Evolutionary conservation across 2,888 invertebrate genomes (phyloP).

Genomic region (Nephrocerus scutellatus): DNA sequence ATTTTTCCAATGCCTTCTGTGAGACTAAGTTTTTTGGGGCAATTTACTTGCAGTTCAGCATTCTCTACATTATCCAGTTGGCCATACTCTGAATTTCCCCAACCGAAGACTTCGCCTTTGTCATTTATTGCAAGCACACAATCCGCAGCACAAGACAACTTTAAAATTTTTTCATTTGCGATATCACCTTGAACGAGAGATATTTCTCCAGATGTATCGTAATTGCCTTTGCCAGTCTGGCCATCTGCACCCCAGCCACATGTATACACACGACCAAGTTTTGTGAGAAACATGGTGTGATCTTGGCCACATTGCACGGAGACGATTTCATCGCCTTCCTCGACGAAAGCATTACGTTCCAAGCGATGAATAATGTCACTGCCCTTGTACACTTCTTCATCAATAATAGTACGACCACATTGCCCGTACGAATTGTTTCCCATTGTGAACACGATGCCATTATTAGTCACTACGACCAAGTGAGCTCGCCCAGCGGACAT

Average conservation of each 20-base stretch:
- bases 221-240: conserved; percentile 78
- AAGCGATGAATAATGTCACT: conserved; percentile 64
- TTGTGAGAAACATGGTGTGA: conserved; percentile 66
- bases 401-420: conserved; percentile 75
- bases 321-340: conserved; percentile 57
- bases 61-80: conserved; percentile 56
- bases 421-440: conserved; percentile 94
- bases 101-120: conserved; percentile 87
- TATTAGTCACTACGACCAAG: conserved; percentile 67
- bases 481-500: conserved; percentile 81
- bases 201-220: conserved; percentile 55
- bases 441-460: conserved; percentile 72
- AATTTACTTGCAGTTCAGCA: conserved; percentile 57
- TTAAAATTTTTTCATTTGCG: conserved; percentile 69
- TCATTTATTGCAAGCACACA: conserved; percentile 85
- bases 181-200: conserved; percentile 72
- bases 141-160: conserved; percentile 73
- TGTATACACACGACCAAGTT: conserved; percentile 71
- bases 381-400: conserved; percentile 65
- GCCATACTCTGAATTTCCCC: conserved; percentile 93
- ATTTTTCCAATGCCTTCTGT: conserved; percentile 67
- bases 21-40: conserved; percentile 59
- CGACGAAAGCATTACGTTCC: conserved; percentile 56
- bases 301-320: conserved; percentile 75
- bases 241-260: conserved; percentile 96